Conservation (phyloP, 2,797 vertebrate species). For the Acanthurus tractus region DNA sequence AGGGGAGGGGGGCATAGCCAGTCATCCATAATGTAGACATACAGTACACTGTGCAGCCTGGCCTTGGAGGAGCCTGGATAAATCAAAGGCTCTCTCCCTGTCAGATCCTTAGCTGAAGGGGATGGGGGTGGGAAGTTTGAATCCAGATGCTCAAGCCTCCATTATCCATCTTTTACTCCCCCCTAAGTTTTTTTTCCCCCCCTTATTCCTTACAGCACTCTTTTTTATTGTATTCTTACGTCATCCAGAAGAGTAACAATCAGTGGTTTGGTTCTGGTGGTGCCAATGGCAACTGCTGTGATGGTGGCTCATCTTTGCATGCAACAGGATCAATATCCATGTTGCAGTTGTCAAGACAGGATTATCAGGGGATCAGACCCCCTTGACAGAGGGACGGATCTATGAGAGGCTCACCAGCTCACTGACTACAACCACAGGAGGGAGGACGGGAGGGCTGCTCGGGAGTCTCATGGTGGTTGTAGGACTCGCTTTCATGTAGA, state of each 20-base stretch:
- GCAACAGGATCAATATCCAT: conserved; percentile 75
- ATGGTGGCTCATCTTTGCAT: conserved; percentile 11
- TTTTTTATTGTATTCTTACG: not conserved
- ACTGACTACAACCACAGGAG: conserved; percentile 36
- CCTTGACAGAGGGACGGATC: conserved; percentile 60
- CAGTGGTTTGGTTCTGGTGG: not conserved
- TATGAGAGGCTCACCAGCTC: conserved; percentile 57
- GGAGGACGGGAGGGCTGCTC: not conserved
- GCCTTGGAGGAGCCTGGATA: conserved; percentile 44
- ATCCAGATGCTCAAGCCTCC: not conserved
- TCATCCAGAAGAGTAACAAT: not conserved
- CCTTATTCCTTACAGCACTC: not conserved
- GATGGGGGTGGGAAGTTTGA: not conserved
- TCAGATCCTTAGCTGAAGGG: conserved; percentile 11
- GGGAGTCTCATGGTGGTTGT: not conserved
- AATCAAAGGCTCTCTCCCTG: conserved; percentile 46
- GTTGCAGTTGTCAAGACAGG: conserved; percentile 70
- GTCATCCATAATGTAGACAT: conserved; percentile 72
- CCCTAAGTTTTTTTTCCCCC: no score
- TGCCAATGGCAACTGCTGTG: conserved; percentile 32
- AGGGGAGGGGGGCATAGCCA: conserved; percentile 26
- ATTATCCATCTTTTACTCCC: not conserved
- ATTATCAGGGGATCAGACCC: conserved; percentile 78
- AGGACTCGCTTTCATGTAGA: not conserved
- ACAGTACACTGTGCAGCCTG: conserved; percentile 37